Percentiles rank a stretch among this genome's conserved stretches.
These are phyloP conservation scores for Callaeas wilsoni DNA, from an alignment of 2,113 vertebrate genomes.

Conservation along the genomic window DNA sequence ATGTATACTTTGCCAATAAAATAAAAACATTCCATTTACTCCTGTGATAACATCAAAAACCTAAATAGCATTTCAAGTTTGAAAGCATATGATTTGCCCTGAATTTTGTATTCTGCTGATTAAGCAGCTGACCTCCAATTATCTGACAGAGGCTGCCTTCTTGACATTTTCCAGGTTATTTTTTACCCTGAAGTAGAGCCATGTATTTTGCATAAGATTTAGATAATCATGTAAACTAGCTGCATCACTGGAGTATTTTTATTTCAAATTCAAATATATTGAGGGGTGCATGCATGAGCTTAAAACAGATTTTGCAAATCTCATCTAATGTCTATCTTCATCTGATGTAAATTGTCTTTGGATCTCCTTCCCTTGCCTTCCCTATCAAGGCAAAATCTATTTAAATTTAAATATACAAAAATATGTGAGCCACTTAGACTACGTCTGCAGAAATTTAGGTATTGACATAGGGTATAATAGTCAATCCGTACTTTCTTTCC, in stretches of 20 bases:
- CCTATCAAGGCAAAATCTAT: not conserved
- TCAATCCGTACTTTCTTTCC: not conserved
- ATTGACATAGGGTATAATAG: not conserved
- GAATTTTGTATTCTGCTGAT: conserved; percentile 15
- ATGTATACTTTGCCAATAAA: not conserved
- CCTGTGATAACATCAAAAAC: not conserved
- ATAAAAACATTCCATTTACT: not conserved
- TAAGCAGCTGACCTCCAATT: conserved; percentile 17
- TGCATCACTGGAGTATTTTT: conserved; percentile 29
- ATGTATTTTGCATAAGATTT: conserved; percentile 18
- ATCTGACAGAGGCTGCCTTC: conserved; percentile 8
- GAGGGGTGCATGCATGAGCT: not conserved
- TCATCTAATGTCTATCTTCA: not conserved
- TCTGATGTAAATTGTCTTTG: not conserved
- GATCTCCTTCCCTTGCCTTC: not conserved
- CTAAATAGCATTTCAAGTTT: not conserved
- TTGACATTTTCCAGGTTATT: conserved; percentile 44
- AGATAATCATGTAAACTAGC: conserved; percentile 31
- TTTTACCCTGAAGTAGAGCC: conserved; percentile 15
- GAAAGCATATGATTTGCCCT: not conserved
- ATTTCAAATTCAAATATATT: not conserved
- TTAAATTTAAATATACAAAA: not conserved
- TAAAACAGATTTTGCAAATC: not conserved
- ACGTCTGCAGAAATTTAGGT: not conserved
- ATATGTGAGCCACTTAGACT: not conserved